Evolutionary conservation across 37 sponge, comb jelly and placozoan genomes (phyloP), one percentile per base, ranked within the genome.

Genomic region (Cliona cf. orientalis): DNA sequence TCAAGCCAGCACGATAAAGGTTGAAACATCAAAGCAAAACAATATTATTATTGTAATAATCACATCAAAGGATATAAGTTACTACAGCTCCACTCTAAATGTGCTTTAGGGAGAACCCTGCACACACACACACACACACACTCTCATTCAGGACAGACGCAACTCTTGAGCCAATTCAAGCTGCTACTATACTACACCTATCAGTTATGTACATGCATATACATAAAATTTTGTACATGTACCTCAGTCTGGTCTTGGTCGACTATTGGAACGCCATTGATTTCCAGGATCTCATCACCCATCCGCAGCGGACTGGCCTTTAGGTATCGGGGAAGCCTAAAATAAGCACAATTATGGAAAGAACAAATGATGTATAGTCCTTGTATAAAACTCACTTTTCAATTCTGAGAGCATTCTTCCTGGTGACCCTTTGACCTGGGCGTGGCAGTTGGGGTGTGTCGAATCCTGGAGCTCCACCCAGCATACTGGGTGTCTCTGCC

Each of bases 271-370:
- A 91, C 83, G 35, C 83, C 87, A 78, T 91, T 91, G 55, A 91
- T 86, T 67, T 91, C 92, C 74, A 91, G 42, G 2, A 91, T 91
- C 29, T 86, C 83, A 72, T 91, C 92, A 12, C 92, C 92, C 58
- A 72, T 62, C 66, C 69, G 42, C 42, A 91, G 74, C 7, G 86
- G 81, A 46, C 71, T 87, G 14, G 29, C 66, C 22, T 31, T 21
- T 12, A 87, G 75, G 61, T 66, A 63, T 0, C 87, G 66, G 29
- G 92, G 92, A 3, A 91, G 78, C 33, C 92, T 91, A 29, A 5
- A 14, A 5, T 21, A 4, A 22, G 21, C 33, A 64, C 11, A 11
- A 64, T 32, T 12, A 64, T 12, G 12, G 12, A 64, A 64, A 31
- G 66, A 25, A 11, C 11, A 31, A 21, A 64, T 23, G 33, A 21